Conservation (phyloP, 2,113 vertebrate species). For the Myiagra hebetior region DNA sequence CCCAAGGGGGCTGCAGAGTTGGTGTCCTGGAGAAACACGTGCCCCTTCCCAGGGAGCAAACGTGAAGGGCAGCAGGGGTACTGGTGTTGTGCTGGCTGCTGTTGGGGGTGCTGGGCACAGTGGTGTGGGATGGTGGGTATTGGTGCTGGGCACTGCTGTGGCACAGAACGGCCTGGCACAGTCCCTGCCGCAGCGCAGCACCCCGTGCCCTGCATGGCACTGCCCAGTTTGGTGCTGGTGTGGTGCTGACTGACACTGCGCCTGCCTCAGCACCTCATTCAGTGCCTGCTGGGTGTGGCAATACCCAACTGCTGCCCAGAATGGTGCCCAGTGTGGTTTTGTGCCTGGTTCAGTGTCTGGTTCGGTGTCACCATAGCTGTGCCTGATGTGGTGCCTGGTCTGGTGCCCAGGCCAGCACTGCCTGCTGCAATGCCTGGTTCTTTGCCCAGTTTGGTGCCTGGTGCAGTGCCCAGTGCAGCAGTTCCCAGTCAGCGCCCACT, state of each 20-base stretch:
- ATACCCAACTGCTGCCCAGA: not conserved
- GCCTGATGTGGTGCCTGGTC: not conserved
- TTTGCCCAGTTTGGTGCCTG: not conserved
- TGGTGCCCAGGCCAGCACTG: not conserved
- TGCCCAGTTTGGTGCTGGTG: not conserved
- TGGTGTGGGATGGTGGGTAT: not conserved
- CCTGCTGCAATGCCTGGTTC: not conserved
- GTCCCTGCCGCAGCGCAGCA: fast-evolving
- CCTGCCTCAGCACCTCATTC: not conserved
- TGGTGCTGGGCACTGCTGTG: not conserved
- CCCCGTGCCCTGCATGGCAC: fast-evolving
- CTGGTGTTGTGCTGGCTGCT: not conserved
- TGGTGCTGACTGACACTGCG: no score
- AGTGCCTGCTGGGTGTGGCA: not conserved
- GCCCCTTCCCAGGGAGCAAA: not conserved
- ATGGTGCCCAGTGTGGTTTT: not conserved
- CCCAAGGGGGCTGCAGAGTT: not conserved
- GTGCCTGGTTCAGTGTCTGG: not conserved
- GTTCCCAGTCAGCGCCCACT: not conserved
- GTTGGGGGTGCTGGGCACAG: not conserved
- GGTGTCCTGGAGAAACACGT: fast-evolving
- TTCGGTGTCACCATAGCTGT: not conserved
- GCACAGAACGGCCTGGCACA: not conserved
- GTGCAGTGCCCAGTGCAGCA: not conserved
- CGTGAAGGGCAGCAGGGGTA: not conserved